Evolutionary conservation across 2,888 invertebrate species (phyloP).

Genomic region (Trichopria drosophilae): DNA sequence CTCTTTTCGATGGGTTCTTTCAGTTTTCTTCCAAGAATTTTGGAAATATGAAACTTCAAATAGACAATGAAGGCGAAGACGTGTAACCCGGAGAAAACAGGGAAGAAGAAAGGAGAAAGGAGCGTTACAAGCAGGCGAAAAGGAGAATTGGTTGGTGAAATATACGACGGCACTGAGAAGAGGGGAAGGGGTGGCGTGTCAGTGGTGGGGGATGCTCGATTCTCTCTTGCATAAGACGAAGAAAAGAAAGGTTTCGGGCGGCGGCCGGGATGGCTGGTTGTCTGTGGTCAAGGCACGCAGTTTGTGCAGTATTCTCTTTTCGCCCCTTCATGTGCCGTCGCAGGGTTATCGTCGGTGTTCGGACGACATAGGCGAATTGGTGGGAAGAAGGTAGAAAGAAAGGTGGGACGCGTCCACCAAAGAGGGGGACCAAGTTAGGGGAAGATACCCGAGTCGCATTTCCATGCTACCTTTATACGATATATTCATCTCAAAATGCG

Average conservation of each 20-base stretch:
- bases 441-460: too few species aligned
- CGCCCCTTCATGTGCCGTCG: slow-evolving; percentile 34
- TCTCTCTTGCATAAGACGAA: slow-evolving; percentile 41
- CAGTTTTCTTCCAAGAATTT: too few species aligned
- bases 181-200: slow-evolving; percentile 29
- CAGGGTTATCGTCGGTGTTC: slow-evolving; percentile 18
- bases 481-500: too few species aligned
- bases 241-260: slow-evolving; percentile 50
- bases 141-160: slow-evolving; percentile 26
- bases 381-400: background rate
- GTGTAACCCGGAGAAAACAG: too few species aligned
- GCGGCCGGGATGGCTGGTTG: slow-evolving; percentile 52
- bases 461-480: too few species aligned
- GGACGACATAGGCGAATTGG: slow-evolving; percentile 13
- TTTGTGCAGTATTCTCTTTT: slow-evolving; percentile 45
- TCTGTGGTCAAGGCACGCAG: slow-evolving; percentile 56
- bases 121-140: too few species aligned
- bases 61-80: too few species aligned
- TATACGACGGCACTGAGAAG: slow-evolving; percentile 27
- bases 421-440: too few species aligned
- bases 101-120: slow-evolving; percentile 37
- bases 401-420: background rate
- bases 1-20: too few species aligned
- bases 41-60: too few species aligned
- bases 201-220: slow-evolving; percentile 21